Evolutionary conservation across 2,888 invertebrate genomes (phyloP), one percentile per base, ranked within the genome.

Genomic region (Philereme transversata): DNA sequence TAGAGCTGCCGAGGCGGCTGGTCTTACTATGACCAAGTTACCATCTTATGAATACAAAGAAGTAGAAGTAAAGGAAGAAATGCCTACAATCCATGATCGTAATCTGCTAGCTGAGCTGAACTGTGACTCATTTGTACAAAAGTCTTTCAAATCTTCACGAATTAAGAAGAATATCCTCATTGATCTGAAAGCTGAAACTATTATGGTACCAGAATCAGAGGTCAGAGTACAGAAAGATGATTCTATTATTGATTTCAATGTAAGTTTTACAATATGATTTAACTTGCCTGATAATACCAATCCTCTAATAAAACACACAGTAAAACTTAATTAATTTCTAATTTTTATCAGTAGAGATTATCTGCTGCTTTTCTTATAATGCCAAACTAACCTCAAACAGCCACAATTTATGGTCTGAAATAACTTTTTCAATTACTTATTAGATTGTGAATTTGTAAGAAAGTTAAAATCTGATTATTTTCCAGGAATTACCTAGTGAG

Each of bases 101-200:
- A 93, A 94, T 69, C 84, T 95, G 6, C 76, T 96, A n/a, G 94
- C 94, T 2, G 95, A 96, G 75, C 93, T 96, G 45, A 96, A 96
- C 73, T 93, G 93, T 63, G 96, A 96, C 63, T 91, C 93, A 9
- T 96, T 96, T 82, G 89, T 93, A 7, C 95, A 93, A 0, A 94
- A 94, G 67, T 65, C 93, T 1, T 94, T 94, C 66, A 93, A 93
- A 1, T 93, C 94, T 0, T 93, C 93, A 40, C 90, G 87, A 68
- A 94, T 84, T 69, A 95, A 95, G 67, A 95, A 94, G 70, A 95
- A 94, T 77, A 96, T 96, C 70, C 94, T 96, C 0, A 96, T 96
- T 64, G 96, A 96, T 77, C 92, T 96, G 56, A 94, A 94, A 69
- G 93, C 94, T 2, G 95, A 96, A 72, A 96, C 95, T 33, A 95